These are phyloP conservation scores for Polydrusus pterygomalis DNA, from an alignment of 2,888 invertebrate species.

Conservation along the genomic window DNA sequence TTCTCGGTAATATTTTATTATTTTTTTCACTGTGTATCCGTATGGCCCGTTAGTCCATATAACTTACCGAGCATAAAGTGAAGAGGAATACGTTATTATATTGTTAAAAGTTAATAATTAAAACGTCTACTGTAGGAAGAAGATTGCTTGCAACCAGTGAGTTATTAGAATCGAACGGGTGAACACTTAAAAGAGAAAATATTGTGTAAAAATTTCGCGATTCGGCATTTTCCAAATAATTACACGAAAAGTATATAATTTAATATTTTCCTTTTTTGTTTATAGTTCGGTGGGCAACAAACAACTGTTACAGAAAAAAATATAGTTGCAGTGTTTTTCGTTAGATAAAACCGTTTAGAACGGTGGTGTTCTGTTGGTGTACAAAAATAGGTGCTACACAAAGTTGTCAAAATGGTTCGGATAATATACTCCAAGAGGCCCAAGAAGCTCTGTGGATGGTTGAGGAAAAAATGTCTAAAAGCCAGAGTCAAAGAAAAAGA, in stretches of 20 bases:
- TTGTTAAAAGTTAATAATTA: conserved; percentile 68
- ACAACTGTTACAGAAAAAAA: background rate
- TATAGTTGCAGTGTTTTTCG: conserved; percentile 7
- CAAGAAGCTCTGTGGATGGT: conserved; percentile 70
- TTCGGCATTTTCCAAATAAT: conserved; percentile 24
- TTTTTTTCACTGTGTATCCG: conserved; percentile 50
- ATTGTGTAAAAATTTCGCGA: conserved; percentile 20
- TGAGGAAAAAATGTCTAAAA: conserved; percentile 73
- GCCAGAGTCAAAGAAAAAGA: conserved; percentile 75
- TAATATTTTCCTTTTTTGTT: conserved; percentile 6
- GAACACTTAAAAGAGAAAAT: conserved; percentile 37
- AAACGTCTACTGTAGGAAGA: conserved; percentile 58
- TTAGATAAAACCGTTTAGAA: background rate
- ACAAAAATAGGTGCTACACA: conserved; percentile 76
- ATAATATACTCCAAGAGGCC: conserved; percentile 65
- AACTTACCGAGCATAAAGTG: conserved; percentile 69
- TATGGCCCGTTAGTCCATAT: conserved; percentile 69
- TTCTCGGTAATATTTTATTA: conserved; percentile 40
- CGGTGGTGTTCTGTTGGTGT: conserved; percentile 48
- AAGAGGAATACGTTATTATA: conserved; percentile 51
- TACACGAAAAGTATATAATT: conserved; percentile 16
- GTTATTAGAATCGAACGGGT: conserved; percentile 57
- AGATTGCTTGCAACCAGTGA: conserved; percentile 56
- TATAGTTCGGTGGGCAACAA: conserved; percentile 3
- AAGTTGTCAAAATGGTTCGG: conserved; percentile 74